phyloP scores from a whole-genome alignment of 1,140 invertebrate genomes.

The Lepidotrigona ventralis region DNA sequence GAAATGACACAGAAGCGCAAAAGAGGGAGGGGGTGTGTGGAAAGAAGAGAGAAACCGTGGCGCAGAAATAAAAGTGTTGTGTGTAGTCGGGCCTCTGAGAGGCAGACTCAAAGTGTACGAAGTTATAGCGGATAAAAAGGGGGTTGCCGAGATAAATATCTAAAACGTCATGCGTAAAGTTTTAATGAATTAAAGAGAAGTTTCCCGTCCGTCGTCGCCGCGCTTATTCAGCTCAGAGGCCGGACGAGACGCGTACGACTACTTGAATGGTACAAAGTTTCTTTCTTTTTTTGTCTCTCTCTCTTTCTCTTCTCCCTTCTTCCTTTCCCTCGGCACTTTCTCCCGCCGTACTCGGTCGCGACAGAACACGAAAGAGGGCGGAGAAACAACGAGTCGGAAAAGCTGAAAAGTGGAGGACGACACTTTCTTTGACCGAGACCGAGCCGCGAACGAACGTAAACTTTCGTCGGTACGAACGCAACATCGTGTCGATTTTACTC shows the following conservation, averaged over 20 bases:
- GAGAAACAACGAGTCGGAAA: slow-evolving; percentile 11
- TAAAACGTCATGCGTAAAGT: slow-evolving; percentile 62
- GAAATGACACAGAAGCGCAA: background rate
- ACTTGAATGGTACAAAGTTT: slow-evolving; percentile 18
- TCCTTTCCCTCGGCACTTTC: background rate
- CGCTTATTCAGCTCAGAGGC: slow-evolving; percentile 52
- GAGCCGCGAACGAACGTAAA: background rate
- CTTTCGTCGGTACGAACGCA: background rate
- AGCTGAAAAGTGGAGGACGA: slow-evolving; percentile 18
- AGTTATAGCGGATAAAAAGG: slow-evolving; percentile 45
- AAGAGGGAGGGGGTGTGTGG: background rate
- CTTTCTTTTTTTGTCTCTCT: background rate
- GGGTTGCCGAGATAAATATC: slow-evolving; percentile 62
- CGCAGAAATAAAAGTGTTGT: slow-evolving; percentile 52
- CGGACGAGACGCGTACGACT: slow-evolving; percentile 13
- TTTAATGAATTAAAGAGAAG: slow-evolving; percentile 69
- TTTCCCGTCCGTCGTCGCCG: slow-evolving; percentile 37
- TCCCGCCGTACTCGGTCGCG: background rate
- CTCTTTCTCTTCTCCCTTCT: background rate
- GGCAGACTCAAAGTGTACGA: slow-evolving; percentile 36
- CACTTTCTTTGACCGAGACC: slow-evolving; percentile 26
- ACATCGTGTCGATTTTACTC: background rate
- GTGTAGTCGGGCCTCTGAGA: slow-evolving; percentile 35
- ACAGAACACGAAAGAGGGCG: slow-evolving; percentile 9
- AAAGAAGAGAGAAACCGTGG: slow-evolving; percentile 11